Evolutionary conservation across 1,140 invertebrate species (phyloP).

Genomic region (Hypsibius dujardini): DNA sequence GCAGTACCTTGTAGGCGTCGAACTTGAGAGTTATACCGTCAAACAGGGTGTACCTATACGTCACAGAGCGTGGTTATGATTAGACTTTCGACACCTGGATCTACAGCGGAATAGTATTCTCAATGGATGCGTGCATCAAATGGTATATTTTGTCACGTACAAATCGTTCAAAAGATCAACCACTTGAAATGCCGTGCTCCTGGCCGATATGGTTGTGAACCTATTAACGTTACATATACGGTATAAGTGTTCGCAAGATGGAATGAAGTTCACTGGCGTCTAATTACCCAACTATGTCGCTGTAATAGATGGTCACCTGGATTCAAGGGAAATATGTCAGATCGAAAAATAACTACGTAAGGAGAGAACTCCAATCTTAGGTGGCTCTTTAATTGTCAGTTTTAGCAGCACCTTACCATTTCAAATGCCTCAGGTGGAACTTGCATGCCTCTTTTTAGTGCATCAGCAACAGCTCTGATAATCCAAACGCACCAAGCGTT

Average conservation of each 20-base stretch:
- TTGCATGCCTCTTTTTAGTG: slow-evolving; percentile 6
- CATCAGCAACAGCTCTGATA: slow-evolving; percentile 12
- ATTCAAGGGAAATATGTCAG: no score
- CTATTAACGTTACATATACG: no score
- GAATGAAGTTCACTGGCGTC: no score
- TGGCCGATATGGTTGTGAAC: slow-evolving; percentile 7
- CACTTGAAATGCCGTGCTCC: slow-evolving; percentile 20
- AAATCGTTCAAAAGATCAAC: slow-evolving; percentile 28
- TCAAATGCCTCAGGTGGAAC: slow-evolving; percentile 5
- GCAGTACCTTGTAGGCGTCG: slow-evolving; percentile 17
- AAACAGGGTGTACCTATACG: slow-evolving; percentile 51
- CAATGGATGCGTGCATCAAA: no score
- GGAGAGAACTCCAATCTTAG: no score
- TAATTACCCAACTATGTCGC: slow-evolving; percentile 15
- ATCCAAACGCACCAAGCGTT: neutral
- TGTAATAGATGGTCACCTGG: slow-evolving; percentile 8
- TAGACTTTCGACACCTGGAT: no score
- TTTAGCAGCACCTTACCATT: slow-evolving; percentile 5
- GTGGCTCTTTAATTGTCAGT: no score
- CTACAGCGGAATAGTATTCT: no score
- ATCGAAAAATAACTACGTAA: no score
- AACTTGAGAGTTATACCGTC: neutral
- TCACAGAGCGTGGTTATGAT: no score
- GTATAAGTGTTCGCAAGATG: no score
- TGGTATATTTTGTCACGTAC: slow-evolving; percentile 38